phyloP scores from a whole-genome alignment of 2,113 vertebrate species.

The Mustela lutreola region DNA sequence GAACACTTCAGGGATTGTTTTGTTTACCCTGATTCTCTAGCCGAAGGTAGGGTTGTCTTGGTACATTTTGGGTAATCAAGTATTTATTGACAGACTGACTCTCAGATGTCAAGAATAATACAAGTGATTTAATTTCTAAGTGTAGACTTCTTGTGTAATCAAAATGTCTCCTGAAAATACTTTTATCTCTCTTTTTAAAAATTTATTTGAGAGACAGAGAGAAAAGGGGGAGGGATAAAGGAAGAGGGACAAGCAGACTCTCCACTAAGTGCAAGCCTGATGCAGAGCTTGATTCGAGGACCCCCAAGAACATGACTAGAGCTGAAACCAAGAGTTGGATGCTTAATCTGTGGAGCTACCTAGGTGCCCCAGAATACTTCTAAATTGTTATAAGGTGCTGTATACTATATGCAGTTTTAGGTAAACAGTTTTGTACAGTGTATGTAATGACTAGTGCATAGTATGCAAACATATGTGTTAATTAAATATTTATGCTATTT shows the following conservation, averaged over 20 bases:
- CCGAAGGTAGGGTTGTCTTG: neutral
- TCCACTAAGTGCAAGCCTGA: too few species aligned
- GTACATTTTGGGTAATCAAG: neutral
- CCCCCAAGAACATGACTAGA: neutral
- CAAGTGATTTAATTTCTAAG: neutral
- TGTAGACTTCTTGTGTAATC: neutral
- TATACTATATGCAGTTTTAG: neutral
- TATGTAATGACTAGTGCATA: neutral
- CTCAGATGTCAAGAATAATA: neutral
- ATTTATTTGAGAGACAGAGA: neutral
- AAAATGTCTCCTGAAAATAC: neutral
- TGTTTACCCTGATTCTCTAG: neutral
- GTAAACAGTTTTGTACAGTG: neutral
- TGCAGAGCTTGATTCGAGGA: too few species aligned
- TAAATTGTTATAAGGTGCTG: neutral
- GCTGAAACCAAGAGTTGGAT: neutral
- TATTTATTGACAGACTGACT: neutral
- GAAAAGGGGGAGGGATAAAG: too few species aligned
- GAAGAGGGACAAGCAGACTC: too few species aligned
- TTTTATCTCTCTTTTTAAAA: neutral
- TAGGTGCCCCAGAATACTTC: neutral
- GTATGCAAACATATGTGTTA: neutral
- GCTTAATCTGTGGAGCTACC: neutral
- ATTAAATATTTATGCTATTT: neutral
- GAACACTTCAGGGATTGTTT: constrained; percentile 7